Base-by-base conservation (phyloP, 1,140 invertebrate genomes). In the Antheraea pernyi region DNA sequence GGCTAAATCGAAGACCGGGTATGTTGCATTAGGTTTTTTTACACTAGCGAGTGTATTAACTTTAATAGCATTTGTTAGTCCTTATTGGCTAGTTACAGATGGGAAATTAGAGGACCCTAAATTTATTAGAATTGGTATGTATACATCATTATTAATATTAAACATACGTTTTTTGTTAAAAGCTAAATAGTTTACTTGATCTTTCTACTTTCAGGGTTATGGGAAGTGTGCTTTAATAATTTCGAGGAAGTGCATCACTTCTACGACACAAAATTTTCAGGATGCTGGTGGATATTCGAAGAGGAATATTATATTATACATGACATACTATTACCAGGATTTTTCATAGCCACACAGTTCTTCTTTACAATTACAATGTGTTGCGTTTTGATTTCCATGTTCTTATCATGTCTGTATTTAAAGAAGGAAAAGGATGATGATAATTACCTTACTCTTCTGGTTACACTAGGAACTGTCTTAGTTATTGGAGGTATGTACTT, bases 241-340 rank as follows among this genome's bases (percentile, higher is more conserved):
- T 98, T 98, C 85, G 93, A 96, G 89, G 97, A 98, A 81, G 94
- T 96, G 10, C 93, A 94, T 72, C 97, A 97, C 84, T 95, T 96
- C 78, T 94, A 94, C 77, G 97, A 98, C 74, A 95, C 94, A 5
- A 91, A 93, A 65, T 98, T 98, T 79, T 94, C 91, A 42, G 96
- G 96, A 0, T 99, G 98, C 83, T 97, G 97, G 95, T 98, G 97
- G 97, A 95, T 98, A 30, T 97, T 98, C 80, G 96, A 98, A 92
- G 97, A 98, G 88, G 98, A 98, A 93, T 98, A 97, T 82, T 97
- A 98, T 80, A 97, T 98, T 69, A 97, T 97, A 74, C 95, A 97
- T 79, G 96, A 97, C 74, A 95, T 97, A 69, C 90, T 98, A 13
- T 83, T 97, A 74, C 96, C 96, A 53, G 96, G 96, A 59, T 99